Percentiles rank a stretch among this genome's conserved stretches.
Evolutionary conservation across 2,888 invertebrate genomes (phyloP).

Genomic region (Pegoplata infirma): DNA sequence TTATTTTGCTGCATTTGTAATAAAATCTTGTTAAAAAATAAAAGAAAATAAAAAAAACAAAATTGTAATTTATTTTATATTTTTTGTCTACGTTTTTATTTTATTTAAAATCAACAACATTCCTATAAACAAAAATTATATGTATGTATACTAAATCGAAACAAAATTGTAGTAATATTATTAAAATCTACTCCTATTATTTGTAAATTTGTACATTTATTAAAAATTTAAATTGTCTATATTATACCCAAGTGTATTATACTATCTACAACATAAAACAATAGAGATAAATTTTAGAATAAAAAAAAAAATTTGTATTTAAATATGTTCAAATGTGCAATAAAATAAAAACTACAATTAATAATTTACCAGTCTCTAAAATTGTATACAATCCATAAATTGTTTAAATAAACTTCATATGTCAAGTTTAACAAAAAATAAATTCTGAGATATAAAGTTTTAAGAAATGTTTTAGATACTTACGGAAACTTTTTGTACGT

Average conservation of each 20-base stretch:
- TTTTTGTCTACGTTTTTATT: too few species aligned
- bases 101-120: neutral
- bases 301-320: neutral
- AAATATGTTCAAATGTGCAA: neutral
- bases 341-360: neutral
- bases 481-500: too few species aligned
- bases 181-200: constrained; percentile 33
- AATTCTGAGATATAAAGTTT: too few species aligned
- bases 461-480: too few species aligned
- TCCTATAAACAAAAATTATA: neutral
- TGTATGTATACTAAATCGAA: too few species aligned
- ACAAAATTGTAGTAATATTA: neutral
- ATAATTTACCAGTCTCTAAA: neutral
- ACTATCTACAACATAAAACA: neutral
- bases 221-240: constrained; percentile 35
- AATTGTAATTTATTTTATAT: neutral
- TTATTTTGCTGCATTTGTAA: neutral
- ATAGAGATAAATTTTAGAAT: neutral
- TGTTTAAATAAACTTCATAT: too few species aligned
- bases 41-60: neutral
- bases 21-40: neutral
- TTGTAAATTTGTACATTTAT: constrained; percentile 30
- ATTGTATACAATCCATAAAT: too few species aligned
- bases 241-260: constrained; percentile 33
- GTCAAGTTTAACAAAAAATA: too few species aligned